Conservation (phyloP, 2,113 vertebrate genomes). For the Jacana jacana region DNA sequence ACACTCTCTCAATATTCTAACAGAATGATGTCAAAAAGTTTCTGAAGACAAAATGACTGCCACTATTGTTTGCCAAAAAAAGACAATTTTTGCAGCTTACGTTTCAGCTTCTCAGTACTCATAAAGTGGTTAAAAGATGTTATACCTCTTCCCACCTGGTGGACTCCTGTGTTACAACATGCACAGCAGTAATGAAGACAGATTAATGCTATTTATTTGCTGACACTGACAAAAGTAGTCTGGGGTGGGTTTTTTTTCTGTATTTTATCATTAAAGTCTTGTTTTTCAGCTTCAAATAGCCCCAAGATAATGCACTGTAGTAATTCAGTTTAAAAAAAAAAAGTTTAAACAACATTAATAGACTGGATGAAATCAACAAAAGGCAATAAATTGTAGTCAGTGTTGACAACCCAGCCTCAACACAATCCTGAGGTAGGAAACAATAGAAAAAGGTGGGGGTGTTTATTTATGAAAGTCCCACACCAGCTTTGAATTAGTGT, state of each 20-base stretch:
- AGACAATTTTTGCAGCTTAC: constrained; percentile 27
- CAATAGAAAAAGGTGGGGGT: neutral
- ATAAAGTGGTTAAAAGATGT: constrained; percentile 21
- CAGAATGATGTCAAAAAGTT: constrained; percentile 35
- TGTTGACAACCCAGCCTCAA: neutral
- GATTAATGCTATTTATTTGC: constrained; percentile 81
- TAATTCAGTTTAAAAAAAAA: constrained; percentile 28
- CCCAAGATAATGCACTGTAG: constrained; percentile 19
- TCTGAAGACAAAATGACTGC: constrained; percentile 35
- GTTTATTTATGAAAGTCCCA: neutral
- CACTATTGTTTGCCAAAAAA: constrained; percentile 37
- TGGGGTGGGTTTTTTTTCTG: constrained; percentile 53
- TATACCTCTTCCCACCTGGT: constrained; percentile 38
- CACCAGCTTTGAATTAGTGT: neutral
- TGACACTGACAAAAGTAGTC: constrained; percentile 73
- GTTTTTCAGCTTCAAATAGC: constrained; percentile 46
- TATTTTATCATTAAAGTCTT: constrained; percentile 71
- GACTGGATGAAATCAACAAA: neutral
- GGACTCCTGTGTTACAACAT: constrained; percentile 33
- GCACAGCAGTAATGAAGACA: constrained; percentile 81
- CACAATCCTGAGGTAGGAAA: neutral
- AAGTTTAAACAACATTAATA: constrained; percentile 64
- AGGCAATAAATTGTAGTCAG: neutral
- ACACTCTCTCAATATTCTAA: neutral
- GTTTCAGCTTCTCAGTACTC: constrained; percentile 57